Evolutionary conservation across 2,797 vertebrate species (phyloP), one percentile per base, ranked within the genome.

Genomic region (Spinus olivaceus): DNA sequence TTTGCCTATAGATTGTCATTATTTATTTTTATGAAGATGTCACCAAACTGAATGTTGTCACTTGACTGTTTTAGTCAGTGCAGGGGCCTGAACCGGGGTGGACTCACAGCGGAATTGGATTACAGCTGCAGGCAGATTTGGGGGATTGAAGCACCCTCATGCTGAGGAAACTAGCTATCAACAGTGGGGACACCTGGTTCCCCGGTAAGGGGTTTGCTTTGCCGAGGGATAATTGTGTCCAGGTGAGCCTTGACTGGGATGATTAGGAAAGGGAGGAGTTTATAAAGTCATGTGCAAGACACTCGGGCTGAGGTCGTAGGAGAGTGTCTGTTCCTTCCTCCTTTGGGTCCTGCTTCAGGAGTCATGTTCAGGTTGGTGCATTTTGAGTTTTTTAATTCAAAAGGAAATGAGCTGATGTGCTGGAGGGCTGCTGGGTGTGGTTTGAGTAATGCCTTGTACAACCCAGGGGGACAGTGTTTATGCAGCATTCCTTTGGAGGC

Each of bases 281-380:
- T 59, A 41, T 15, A 54, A 86, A 53, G 20, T 4, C 30, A 23
- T 0, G 8, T 23, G 57, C 33, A 32, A 28, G 35, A 6, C 0
- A 8, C 10, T 0, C 2, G 5, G 8, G 42, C 3, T 1, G 6
- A 6, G 6, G 1, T 2, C 53, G 3, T 0, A 0, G 7, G 8
- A 3, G 3, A 5, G 0, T 0, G 1, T 0, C 0, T 30, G 10
- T 0, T 0, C 0, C 2, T 73, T 70, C 1, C 1, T 51, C 1
- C 2, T 56, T 3, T 24, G 30, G 10, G 16, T 20, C 2, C 14
- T 88, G 30, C 2, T 30, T 0, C 0, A 2, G 32, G 12, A 35
- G 0, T 2, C 0, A 0, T 3, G 10, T 4, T 49, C 14, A 53
- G 87, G 67, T 82, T 12, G 51, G 81, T 73, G 16, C 44, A 3